A percentile compares a stretch with the other conserved stretches of the same genome.
phyloP scores from a whole-genome alignment of 2,113 vertebrate species.

The Amia ocellicauda region DNA sequence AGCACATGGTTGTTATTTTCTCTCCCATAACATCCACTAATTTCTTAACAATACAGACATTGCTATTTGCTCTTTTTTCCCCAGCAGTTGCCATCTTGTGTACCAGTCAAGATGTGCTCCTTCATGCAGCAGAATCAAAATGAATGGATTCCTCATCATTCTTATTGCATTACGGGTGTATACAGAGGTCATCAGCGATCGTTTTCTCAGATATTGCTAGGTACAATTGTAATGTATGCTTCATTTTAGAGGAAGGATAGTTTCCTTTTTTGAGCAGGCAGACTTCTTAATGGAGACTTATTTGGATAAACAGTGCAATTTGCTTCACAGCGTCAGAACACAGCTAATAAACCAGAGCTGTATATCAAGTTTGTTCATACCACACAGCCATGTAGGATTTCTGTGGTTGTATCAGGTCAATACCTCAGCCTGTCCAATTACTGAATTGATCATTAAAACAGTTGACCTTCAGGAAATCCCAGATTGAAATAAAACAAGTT shows the following conservation, averaged over 20 bases:
- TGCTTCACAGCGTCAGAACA: background rate
- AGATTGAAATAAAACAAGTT: no score
- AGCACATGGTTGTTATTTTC: no score
- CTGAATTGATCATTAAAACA: conserved; percentile 9
- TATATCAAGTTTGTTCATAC: conserved; percentile 12
- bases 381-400: background rate
- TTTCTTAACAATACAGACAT: background rate
- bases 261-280: background rate
- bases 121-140: background rate
- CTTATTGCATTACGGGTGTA: background rate
- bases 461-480: conserved; percentile 17
- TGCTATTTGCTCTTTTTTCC: background rate
- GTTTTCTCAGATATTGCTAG: background rate
- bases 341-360: background rate
- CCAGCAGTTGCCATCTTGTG: no score
- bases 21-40: no score
- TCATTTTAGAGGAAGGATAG: background rate
- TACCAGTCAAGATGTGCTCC: no score
- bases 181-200: conserved; percentile 3
- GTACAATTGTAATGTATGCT: conserved; percentile 6
- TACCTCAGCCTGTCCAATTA: background rate
- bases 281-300: conserved; percentile 14
- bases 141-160: conserved; percentile 1
- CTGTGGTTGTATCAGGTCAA: background rate
- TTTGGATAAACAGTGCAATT: conserved; percentile 9